These are phyloP conservation scores for Acinonyx jubatus DNA, from an alignment of 2,113 vertebrate genomes.

Conservation along the genomic window DNA sequence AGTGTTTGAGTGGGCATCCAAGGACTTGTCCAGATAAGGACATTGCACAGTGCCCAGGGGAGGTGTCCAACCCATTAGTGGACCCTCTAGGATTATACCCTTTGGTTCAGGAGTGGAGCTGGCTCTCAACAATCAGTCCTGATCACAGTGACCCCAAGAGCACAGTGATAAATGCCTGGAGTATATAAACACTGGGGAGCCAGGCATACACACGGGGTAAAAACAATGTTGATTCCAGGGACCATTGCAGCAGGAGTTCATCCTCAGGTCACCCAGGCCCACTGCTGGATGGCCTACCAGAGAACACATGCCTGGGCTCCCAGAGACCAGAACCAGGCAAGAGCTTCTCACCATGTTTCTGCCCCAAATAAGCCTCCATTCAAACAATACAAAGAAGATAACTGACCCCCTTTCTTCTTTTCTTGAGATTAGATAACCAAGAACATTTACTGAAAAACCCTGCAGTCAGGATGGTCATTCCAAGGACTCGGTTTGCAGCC, in stretches of 20 bases:
- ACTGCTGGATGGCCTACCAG: slow-evolving; percentile 10
- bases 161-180: slow-evolving; percentile 48
- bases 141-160: slow-evolving; percentile 3
- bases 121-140: slow-evolving; percentile 9
- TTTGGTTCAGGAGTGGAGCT: slow-evolving; percentile 25
- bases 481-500: neutral
- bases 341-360: slow-evolving; percentile 7
- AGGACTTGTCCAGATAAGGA: neutral
- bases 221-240: slow-evolving; percentile 52
- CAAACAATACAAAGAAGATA: slow-evolving; percentile 20
- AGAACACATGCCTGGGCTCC: slow-evolving; percentile 50
- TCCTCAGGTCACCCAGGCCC: slow-evolving; percentile 26
- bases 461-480: neutral
- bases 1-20: neutral
- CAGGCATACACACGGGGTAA: slow-evolving; percentile 40
- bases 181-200: slow-evolving; percentile 51
- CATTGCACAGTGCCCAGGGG: neutral
- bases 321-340: slow-evolving; percentile 10
- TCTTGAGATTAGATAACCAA: slow-evolving; percentile 2
- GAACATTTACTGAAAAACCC: neutral
- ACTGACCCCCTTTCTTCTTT: neutral
- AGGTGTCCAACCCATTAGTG: neutral
- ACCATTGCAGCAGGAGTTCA: slow-evolving; percentile 28
- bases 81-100: neutral
- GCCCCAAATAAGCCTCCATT: neutral